Conservation (phyloP, 2,888 invertebrate genomes). For the Tanytarsus gracilentus region DNA sequence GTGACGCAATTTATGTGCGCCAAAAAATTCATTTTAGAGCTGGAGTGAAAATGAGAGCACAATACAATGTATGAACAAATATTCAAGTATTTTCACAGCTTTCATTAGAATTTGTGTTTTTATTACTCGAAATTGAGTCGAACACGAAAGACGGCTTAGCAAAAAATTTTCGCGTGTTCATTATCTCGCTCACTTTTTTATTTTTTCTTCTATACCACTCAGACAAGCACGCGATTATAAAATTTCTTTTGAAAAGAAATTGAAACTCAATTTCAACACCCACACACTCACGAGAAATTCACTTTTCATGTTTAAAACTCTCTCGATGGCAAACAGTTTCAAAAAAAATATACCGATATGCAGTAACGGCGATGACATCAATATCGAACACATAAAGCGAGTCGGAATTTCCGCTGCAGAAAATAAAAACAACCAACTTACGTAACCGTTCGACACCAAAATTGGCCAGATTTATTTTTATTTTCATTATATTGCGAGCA, state of each 20-base stretch:
- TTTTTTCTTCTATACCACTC: too few species aligned
- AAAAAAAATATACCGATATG: background rate
- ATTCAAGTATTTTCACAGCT: too few species aligned
- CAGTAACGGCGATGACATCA: background rate
- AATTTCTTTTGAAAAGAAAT: background rate
- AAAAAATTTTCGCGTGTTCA: background rate
- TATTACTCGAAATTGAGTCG: too few species aligned
- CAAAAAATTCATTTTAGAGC: too few species aligned
- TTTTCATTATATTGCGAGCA: too few species aligned
- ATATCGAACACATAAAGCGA: background rate
- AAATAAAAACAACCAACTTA: too few species aligned
- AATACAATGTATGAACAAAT: too few species aligned
- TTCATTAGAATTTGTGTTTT: too few species aligned
- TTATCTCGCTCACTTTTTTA: too few species aligned
- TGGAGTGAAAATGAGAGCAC: too few species aligned
- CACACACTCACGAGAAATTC: slow-evolving; percentile 1
- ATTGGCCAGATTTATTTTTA: background rate
- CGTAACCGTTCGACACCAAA: background rate
- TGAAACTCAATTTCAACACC: background rate
- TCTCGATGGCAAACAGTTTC: background rate
- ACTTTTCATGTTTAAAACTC: slow-evolving; percentile 1
- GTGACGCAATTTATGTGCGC: too few species aligned
- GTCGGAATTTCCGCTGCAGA: slow-evolving; percentile 14
- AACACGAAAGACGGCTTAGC: background rate
- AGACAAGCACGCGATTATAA: slow-evolving; percentile 5